A percentile compares a stretch with the other conserved stretches of the same genome.
Conservation (phyloP, 2,797 vertebrate genomes). For the Peromyscus aztecus region DNA sequence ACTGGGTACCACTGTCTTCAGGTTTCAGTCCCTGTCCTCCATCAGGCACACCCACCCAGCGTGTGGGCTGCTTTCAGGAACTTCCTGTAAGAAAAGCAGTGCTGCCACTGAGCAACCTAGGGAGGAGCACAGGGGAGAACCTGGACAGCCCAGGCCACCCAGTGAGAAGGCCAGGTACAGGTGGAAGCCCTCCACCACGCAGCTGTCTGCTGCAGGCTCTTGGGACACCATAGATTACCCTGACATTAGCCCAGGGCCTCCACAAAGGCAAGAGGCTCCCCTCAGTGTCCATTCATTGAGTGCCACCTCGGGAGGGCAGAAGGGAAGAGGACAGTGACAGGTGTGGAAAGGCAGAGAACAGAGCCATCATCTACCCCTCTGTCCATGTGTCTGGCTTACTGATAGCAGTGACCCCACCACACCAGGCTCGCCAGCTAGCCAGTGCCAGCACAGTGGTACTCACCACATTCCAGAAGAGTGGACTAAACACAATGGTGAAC, state of each 20-base stretch:
- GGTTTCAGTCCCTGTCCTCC: neutral
- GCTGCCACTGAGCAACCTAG: too few relatives aligned
- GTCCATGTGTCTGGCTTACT: too few relatives aligned
- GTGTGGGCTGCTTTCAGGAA: neutral
- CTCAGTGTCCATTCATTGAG: too few relatives aligned
- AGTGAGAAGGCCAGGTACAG: rapidly evolving
- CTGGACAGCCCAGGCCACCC: neutral
- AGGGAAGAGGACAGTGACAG: neutral
- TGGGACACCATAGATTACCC: neutral
- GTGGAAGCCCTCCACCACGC: too few relatives aligned
- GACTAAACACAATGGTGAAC: slow-evolving; percentile 90
- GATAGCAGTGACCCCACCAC: neutral
- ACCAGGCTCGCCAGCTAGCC: neutral
- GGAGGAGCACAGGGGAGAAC: too few relatives aligned
- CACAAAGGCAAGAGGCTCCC: neutral
- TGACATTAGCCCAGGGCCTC: neutral
- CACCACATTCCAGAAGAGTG: slow-evolving; percentile 94
- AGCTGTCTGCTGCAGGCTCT: neutral
- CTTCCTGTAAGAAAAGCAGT: neutral
- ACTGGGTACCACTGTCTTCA: neutral
- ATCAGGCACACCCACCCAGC: neutral
- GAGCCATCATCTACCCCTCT: neutral
- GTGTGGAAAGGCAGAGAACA: neutral
- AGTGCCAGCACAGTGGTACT: slow-evolving; percentile 63
- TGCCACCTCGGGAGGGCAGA: neutral